A percentile compares a stretch with the other conserved stretches of the same genome.
These are phyloP conservation scores for Hycleus cichorii DNA, from an alignment of 1,140 invertebrate species.

Conservation along the genomic window DNA sequence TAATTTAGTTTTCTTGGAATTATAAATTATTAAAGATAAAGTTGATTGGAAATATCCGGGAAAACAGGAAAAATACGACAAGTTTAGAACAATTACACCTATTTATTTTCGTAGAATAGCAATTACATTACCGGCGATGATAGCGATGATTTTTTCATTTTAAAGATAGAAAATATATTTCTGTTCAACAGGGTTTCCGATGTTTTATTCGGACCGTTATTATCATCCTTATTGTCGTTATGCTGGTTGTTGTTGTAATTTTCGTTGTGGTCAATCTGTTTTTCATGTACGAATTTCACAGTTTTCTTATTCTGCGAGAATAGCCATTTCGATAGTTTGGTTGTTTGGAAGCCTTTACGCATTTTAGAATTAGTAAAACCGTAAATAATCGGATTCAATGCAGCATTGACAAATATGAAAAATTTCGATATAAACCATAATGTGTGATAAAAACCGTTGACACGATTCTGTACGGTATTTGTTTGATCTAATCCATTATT, in stretches of 20 bases:
- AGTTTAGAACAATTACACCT: no score
- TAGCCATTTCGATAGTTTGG: conserved; percentile 7
- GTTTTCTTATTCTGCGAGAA: conserved; percentile 1
- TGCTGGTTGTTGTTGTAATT: neutral
- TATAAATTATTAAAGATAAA: no score
- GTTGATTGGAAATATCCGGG: no score
- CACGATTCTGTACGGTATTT: conserved; percentile 2
- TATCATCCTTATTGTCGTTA: neutral
- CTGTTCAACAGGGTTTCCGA: neutral
- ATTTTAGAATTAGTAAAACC: conserved; percentile 2
- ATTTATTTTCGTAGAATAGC: no score
- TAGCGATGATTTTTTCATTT: neutral
- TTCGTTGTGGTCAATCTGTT: neutral
- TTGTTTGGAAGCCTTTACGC: conserved; percentile 2
- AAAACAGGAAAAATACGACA: no score
- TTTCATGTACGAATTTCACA: neutral
- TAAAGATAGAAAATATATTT: conserved; percentile 7
- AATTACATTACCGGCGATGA: no score
- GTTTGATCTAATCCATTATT: conserved; percentile 1
- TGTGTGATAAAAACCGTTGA: conserved; percentile 3
- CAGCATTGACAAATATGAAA: conserved; percentile 7
- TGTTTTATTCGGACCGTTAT: no score
- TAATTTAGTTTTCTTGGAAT: no score
- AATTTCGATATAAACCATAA: conserved; percentile 7
- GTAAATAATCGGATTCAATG: conserved; percentile 8